Evolutionary conservation across 2,113 vertebrate genomes (phyloP).

Genomic region (Burhinus oedicnemus): DNA sequence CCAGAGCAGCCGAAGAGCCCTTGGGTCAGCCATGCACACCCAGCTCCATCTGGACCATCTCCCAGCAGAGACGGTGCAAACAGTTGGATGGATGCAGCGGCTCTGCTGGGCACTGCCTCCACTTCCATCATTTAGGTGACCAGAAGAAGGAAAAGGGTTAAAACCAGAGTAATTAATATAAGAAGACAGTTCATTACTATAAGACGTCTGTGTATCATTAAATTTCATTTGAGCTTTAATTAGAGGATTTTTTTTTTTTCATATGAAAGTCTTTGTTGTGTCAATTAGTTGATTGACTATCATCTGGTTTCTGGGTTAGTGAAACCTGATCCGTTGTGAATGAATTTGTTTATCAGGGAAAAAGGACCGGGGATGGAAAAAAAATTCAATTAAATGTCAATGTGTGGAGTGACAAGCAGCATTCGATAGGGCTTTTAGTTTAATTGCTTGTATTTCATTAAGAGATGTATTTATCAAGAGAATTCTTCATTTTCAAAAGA

Average conservation of each 20-base stretch:
- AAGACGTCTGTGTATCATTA: slow-evolving; percentile 74
- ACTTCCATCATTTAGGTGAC: not conserved
- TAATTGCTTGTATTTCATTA: slow-evolving; percentile 95
- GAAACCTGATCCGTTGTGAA: slow-evolving; percentile 87
- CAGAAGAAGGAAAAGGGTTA: slow-evolving; percentile 46
- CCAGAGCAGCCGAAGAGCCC: not conserved
- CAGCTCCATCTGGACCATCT: not conserved
- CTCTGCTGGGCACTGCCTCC: not conserved
- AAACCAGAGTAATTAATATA: slow-evolving; percentile 69
- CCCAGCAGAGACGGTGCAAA: not conserved
- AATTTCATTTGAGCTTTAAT: slow-evolving; percentile 79
- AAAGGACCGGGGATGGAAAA: slow-evolving; percentile 75
- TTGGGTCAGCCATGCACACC: not conserved
- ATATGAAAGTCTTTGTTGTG: slow-evolving; percentile 84
- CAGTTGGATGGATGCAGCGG: too few relatives aligned
- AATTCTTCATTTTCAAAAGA: slow-evolving; percentile 77
- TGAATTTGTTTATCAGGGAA: slow-evolving; percentile 85
- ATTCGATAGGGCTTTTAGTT: slow-evolving; percentile 93
- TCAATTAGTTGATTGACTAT: slow-evolving; percentile 96
- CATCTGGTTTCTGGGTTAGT: slow-evolving; percentile 80
- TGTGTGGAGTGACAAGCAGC: slow-evolving; percentile 84
- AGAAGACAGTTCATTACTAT: slow-evolving; percentile 75
- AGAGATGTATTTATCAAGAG: slow-evolving; percentile 83
- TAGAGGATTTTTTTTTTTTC: slow-evolving; percentile 72
- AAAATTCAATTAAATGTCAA: slow-evolving; percentile 90